Evolutionary conservation across 2,113 vertebrate genomes (phyloP), one percentile per base, ranked within the genome.

Genomic region (Mystacornis crossleyi): DNA sequence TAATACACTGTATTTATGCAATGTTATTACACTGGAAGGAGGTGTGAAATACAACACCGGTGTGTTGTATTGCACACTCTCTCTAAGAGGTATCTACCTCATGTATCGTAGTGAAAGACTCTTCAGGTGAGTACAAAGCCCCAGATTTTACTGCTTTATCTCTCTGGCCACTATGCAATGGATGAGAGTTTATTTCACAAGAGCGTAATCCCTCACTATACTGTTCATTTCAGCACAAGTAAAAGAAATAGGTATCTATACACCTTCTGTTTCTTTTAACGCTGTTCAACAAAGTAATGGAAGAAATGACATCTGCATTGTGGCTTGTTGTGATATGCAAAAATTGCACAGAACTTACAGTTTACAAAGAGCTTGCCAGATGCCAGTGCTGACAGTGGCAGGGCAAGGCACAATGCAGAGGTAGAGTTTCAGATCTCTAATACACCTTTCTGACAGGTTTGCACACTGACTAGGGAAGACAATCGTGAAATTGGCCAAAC

Each of bases 381-480:
- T 55, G 57, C 38, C 62, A 61, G 4, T 0, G 2, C 34, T 3
- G 4, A 36, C 47, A 48, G 61, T 24, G 36, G 31, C 18, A 45
- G 54, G 21, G 58, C 65, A 64, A 75, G 51, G 77, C 31, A 23
- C 29, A 73, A 61, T 2, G 12, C 45, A 60, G 38, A 53, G 36
- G 18, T 6, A 12, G 34, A 11, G 18, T 38, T 78, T 66, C 61
- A 53, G 28, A 45, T 33, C 17, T 66, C 62, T 77, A 45, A 21
- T 23, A 8, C 53, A 14, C 67, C 40, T 89, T 62, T 45, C 55
- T 8, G 1, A 90, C 95, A 99, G 99, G 99, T 99, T 36, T 99
- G 99, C 95, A 99, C 99, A 62, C 98, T 99, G 95, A 99, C 99
- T 55, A 98, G 98, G 92, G 99, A 99, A 97, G 99, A 99, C 97